Conservation (phyloP, 2,888 invertebrate genomes). For the Hyposoter dolosus region DNA sequence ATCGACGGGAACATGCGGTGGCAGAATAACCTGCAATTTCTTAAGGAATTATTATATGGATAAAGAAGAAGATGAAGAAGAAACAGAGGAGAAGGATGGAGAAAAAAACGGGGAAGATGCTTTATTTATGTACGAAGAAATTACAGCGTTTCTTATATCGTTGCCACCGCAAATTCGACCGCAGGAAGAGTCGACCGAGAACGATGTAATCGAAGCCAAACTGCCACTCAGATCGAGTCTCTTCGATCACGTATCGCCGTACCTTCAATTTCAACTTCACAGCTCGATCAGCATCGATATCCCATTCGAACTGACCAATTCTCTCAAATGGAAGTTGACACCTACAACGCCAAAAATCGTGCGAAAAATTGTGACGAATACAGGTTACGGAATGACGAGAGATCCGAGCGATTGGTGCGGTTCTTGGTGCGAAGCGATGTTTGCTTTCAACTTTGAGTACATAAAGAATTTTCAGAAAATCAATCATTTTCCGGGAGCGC, state of each 20-base stretch:
- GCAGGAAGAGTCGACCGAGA: constrained; percentile 64
- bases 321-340: constrained; percentile 97
- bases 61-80: constrained; percentile 27
- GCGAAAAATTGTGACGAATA: constrained; percentile 92
- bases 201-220: constrained; percentile 67
- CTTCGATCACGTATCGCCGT: constrained; percentile 93
- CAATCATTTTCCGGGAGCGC: constrained; percentile 99
- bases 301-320: constrained; percentile 90
- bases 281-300: constrained; percentile 86
- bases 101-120: constrained; percentile 72
- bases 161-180: constrained; percentile 69
- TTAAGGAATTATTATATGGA: constrained; percentile 58
- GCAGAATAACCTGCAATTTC: constrained; percentile 65
- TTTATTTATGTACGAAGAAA: constrained; percentile 78
- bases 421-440: constrained; percentile 99
- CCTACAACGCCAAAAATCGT: constrained; percentile 97
- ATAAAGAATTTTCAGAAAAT: constrained; percentile 96
- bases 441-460: constrained; percentile 93
- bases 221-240: constrained; percentile 83
- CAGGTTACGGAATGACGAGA: constrained; percentile 94
- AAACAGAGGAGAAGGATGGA: constrained; percentile 69
- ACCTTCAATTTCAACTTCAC: constrained; percentile 91
- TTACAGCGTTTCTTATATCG: constrained; percentile 74
- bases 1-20: constrained; percentile 67
- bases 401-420: constrained; percentile 96